phyloP scores from a whole-genome alignment of 2,113 vertebrate genomes.

The Perca flavescens region DNA sequence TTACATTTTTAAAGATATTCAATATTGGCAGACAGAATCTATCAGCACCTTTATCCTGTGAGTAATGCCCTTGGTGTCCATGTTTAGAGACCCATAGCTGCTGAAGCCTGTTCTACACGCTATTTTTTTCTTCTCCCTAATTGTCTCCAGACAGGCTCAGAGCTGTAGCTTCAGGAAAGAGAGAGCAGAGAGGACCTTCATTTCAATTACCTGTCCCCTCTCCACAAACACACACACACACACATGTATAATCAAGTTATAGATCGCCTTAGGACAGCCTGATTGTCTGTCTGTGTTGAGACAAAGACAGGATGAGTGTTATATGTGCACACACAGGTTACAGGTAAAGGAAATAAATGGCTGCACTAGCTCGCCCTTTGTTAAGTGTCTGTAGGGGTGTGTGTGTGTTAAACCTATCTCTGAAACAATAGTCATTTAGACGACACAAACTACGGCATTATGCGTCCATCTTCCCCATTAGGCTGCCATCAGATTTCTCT shows the following conservation, averaged over 20 bases:
- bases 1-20: neutral
- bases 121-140: conserved; percentile 8
- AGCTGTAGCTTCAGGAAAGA: conserved; percentile 35
- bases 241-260: conserved; percentile 8
- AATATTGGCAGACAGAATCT: neutral
- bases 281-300: conserved; percentile 3
- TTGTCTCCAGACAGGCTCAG: conserved; percentile 34
- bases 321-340: conserved; percentile 9
- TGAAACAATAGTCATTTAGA: conserved; percentile 26
- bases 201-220: conserved; percentile 58
- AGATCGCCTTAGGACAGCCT: conserved; percentile 38
- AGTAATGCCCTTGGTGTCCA: neutral
- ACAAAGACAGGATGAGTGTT: neutral
- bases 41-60: neutral
- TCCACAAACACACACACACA: conserved; percentile 32
- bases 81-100: neutral
- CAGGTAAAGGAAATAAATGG: conserved; percentile 59
- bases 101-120: neutral
- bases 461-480: neutral
- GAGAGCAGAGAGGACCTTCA: conserved; percentile 28
- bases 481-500: conserved; percentile 18
- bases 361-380: neutral
- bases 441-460: neutral
- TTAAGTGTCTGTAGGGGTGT: conserved; percentile 13
- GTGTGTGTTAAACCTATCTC: conserved; percentile 22